A percentile compares a stretch with the other conserved stretches of the same genome.
Evolutionary conservation across 2,888 invertebrate genomes (phyloP).

Genomic region (Tetragonula carbonaria): DNA sequence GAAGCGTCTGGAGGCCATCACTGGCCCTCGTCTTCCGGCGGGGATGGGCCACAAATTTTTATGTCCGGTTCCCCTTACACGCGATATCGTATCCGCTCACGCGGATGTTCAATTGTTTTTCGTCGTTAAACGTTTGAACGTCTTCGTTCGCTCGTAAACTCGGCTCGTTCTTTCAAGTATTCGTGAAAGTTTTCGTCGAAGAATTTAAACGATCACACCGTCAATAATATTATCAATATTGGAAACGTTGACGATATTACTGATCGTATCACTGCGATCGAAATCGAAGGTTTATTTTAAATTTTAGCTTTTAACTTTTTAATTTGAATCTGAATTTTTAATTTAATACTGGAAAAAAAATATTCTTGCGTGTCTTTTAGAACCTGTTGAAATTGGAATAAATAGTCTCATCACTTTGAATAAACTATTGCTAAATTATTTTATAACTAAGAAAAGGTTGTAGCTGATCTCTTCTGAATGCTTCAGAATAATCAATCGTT

Average conservation of each 20-base stretch:
- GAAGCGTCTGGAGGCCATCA: constrained; percentile 25
- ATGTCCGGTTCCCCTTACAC: constrained; percentile 21
- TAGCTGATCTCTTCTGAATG: too few species aligned
- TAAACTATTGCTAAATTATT: too few species aligned
- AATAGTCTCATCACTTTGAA: too few species aligned
- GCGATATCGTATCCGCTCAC: constrained; percentile 41
- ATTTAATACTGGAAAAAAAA: too few species aligned
- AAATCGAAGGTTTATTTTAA: background rate
- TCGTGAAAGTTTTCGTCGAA: background rate
- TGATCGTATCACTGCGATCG: background rate
- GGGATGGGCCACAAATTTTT: constrained; percentile 54
- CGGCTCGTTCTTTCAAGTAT: background rate
- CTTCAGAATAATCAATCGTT: too few species aligned
- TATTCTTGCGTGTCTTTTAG: too few species aligned
- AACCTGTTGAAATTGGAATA: too few species aligned
- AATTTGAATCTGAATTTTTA: background rate
- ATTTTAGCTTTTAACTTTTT: background rate
- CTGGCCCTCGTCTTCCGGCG: background rate
- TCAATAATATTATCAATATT: background rate
- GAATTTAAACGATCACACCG: background rate
- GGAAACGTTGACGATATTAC: background rate
- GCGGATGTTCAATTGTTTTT: constrained; percentile 48
- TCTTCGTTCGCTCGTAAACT: constrained; percentile 29
- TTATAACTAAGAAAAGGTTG: too few species aligned
- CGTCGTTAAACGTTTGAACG: constrained; percentile 42